Base-by-base conservation (phyloP, 2,113 vertebrate genomes). In the Pavo muticus region DNA sequence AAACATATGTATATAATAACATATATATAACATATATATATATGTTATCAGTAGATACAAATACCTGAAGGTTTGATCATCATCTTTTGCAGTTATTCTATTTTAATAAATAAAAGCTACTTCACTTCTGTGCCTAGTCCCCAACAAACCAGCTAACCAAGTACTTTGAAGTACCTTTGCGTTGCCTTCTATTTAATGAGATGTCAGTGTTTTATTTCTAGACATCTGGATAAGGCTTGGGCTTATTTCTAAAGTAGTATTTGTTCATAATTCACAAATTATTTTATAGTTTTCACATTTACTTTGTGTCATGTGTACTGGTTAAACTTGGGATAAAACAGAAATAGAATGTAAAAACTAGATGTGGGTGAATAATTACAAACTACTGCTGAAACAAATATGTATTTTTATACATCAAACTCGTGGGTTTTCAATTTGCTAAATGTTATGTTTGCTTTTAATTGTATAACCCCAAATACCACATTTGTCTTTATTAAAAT, bases 401-500 rank as follows among this genome's bases (percentile, higher is more conserved):
- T 85, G 23, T 60, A 45, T 84, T 91, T 91, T 92, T 88, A 50
- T 40, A 50, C 37, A 82, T 67, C 40, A 30, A 89, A 20, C 50
- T 37, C 63, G 12, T 71, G 68, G 27, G 39, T 37, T 95, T 95
- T 93, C 59, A 67, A 35, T 79, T 94, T 92, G 60, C 39, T 83
- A 91, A 95, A 80, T 90, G 84, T 10, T 91, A 61, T 93, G 48
- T 89, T 92, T 93, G 37, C 60, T 91, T 95, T 91, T 91, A 93
- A 77, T 93, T 91, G 78, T 76, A 35, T 94, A 79, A 92, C 73
- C 69, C 60, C 40, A 77, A 83, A 93, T 90, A 91, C 88, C 48
- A 44, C 57, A 81, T 79, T 94, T 85, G 64, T 54, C 76, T 94
- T 92, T 93, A 91, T 95, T 96, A 96, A 94, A 94, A 88, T 94